Evolutionary conservation across 2,797 vertebrate genomes (phyloP), one percentile per base, ranked within the genome.

Genomic region (Glyptemys insculpta): DNA sequence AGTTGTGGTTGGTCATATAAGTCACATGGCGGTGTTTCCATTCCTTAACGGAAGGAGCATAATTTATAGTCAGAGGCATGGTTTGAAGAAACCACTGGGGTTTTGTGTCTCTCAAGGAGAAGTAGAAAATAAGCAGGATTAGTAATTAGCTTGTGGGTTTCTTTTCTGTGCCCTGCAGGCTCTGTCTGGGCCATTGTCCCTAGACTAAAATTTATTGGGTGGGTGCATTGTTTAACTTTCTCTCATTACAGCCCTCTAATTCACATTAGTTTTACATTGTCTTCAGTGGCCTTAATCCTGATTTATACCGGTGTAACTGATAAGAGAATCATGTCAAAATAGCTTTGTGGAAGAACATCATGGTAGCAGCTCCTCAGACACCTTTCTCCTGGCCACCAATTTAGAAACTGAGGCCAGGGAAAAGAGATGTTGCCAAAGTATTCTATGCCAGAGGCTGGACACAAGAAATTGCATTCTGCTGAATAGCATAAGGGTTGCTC

Each of bases 61-160:
- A 68, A 18, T 4, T 47, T 11, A 49, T 12, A 93, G 21, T 6
- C 11, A 78, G 4, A 44, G n/a, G 3, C 2, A 82, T 21, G 83
- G 5, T 53, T 83, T 59, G 54, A 87, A 86, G 79, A 86, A 86
- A 87, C 27, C 2, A 1, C n/a, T 83, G 16, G 18, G 27, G 1
- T 4, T 74, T 86, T 47, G 3, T 81, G 90, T 87, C 37, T 27
- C 9, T 12, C 3, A 72, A 8, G 41, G 83, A 90, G n/a, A 87
- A 74, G 47, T 6, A 80, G 4, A 0, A 1, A 50, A 59, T 21
- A 86, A 83, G 1, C 1, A 50, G 5, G 2, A 2, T 1, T 83
- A 3, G 0, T 25, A 41, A 74, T 37, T 65, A 65, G 31, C 16
- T 65, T 65, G 31, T 65, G 31, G 14, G 59, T 34, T 16, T n/a